These are phyloP conservation scores for Anarhynchus alexandrinus DNA, from an alignment of 2,113 vertebrate genomes.

Conservation along the genomic window DNA sequence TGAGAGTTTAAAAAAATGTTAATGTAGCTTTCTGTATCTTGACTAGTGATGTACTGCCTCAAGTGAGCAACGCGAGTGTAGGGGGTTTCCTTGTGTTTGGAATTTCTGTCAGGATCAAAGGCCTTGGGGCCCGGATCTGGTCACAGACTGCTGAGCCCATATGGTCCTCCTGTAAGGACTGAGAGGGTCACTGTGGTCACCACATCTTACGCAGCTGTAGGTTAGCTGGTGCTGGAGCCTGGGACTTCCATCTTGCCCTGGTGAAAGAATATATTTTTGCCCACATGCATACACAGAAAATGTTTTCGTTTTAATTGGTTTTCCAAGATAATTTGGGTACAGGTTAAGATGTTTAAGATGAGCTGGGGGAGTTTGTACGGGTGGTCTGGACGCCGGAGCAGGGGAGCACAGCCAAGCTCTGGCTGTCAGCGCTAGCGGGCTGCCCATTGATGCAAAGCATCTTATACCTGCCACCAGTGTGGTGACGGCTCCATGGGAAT, in stretches of 20 bases:
- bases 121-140: background rate
- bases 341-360: background rate
- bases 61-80: background rate
- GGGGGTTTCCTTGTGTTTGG: background rate
- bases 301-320: background rate
- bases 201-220: background rate
- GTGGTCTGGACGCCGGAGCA: background rate
- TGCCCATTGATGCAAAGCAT: background rate
- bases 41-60: background rate
- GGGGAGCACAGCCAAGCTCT: background rate
- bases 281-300: background rate
- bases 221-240: background rate
- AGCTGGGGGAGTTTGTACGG: background rate
- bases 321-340: background rate
- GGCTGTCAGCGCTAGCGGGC: background rate
- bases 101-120: background rate
- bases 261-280: background rate
- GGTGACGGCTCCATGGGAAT: background rate
- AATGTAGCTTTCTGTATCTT: background rate
- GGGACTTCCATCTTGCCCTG: background rate
- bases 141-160: background rate
- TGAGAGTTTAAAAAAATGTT: background rate
- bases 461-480: background rate
- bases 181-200: background rate
- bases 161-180: background rate